Percentiles rank a stretch among this genome's conserved stretches.
phyloP scores from a whole-genome alignment of 2,797 vertebrate species.

The Epinephelus coioides region DNA sequence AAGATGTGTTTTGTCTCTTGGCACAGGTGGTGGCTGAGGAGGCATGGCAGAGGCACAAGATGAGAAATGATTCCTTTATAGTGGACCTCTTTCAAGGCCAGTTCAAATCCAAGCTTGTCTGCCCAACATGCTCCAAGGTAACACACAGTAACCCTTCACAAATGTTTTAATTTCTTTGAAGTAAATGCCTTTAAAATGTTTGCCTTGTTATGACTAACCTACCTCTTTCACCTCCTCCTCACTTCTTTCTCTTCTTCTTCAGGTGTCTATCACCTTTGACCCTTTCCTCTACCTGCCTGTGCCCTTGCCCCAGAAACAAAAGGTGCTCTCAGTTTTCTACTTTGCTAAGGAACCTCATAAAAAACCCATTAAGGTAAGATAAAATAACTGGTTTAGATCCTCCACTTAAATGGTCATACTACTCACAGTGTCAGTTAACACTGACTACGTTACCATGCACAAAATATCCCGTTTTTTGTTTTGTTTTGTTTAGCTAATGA shows the following conservation, averaged over 20 bases:
- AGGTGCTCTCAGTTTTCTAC: slow-evolving; percentile 96
- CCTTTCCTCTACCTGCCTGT: slow-evolving; percentile 98
- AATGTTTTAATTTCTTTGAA: neutral
- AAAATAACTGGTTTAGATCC: neutral
- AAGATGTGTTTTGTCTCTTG: slow-evolving; percentile 36
- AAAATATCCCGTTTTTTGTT: too few species aligned
- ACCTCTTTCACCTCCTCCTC: neutral
- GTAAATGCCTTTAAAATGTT: neutral
- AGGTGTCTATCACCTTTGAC: slow-evolving; percentile 99
- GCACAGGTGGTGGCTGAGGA: slow-evolving; percentile 96
- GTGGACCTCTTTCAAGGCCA: slow-evolving; percentile 99
- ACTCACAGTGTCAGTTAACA: neutral
- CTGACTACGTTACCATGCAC: too few species aligned
- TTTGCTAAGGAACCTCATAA: slow-evolving; percentile 98
- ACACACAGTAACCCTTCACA: neutral
- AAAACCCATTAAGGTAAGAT: slow-evolving; percentile 95
- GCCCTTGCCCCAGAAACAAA: slow-evolving; percentile 98
- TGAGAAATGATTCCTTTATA: slow-evolving; percentile 98
- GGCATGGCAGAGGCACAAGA: slow-evolving; percentile 98
- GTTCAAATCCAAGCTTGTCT: slow-evolving; percentile 99
- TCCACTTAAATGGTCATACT: neutral
- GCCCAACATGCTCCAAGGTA: slow-evolving; percentile 98
- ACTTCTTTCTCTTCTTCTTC: slow-evolving; percentile 19
- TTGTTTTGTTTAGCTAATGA: too few species aligned
- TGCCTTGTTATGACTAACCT: neutral